Evolutionary conservation across 1,140 invertebrate species (phyloP), one percentile per base, ranked within the genome.

Genomic region (Contarinia nasturtii): DNA sequence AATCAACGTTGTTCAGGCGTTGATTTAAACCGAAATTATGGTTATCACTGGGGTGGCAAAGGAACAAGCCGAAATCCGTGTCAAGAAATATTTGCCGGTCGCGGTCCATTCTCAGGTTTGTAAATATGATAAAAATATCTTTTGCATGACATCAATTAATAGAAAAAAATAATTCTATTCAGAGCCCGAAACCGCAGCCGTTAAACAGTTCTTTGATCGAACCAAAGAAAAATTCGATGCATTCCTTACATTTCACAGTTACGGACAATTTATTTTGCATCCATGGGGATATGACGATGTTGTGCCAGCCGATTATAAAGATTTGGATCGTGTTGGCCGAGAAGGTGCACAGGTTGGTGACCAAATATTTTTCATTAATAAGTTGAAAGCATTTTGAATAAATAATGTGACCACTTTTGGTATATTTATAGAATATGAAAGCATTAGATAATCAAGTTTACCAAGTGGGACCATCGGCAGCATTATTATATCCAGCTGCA

Each of bases 1-100:
- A 65, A 67, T 7, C 64, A 69, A 2, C 64, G 63, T 27, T 88
- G 84, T 57, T 67, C 72, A 1, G 86, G 85, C 14, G 76, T 79
- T 0, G 85, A 89, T 67, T 71, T 84, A 1, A 90, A 90, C 57
- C 70, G 86, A 47, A 89, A 89, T 59, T 89, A 82, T 52, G 77
- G 75, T 55, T 79, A 82, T 54, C 76, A 80, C 48, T 90, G 85
- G 86, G 81, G 80, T 27, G 73, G 74, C 21, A 72, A 75, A 53
- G 87, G 88, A 2, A 75, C 86, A 84, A n/a, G 75, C 69, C n/a
- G n/a, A n/a, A 81, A 88, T 64, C 84, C 85, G 0, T 97, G 93
- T 61, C 77, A 79, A 19, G 86, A 93, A 51, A 89, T 81, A 1
- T 98, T 84, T 61, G 76, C 82, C n/a, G 93, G 94, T n/a, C 69